These are phyloP conservation scores for Mesocricetus auratus DNA, from an alignment of 2,113 vertebrate species.

Conservation along the genomic window DNA sequence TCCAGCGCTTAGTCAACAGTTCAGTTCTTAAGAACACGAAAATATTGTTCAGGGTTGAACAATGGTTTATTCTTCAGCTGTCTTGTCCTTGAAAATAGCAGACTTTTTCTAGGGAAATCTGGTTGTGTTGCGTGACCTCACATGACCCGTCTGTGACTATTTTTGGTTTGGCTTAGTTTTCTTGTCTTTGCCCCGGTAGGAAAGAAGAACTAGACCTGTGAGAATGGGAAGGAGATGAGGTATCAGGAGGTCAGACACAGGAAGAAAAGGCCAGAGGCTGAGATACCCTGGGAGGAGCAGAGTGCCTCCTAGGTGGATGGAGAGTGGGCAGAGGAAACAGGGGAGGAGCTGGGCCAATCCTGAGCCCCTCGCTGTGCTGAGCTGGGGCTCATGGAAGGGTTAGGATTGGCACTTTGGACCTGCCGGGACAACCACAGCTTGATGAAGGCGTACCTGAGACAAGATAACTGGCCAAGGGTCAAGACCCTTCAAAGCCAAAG, in stretches of 20 bases:
- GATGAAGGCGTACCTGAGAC: too few relatives aligned
- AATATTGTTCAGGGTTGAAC: not conserved
- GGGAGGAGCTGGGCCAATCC: not conserved
- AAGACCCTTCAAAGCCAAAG: too few relatives aligned
- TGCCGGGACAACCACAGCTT: not conserved
- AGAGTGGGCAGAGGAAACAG: too few relatives aligned
- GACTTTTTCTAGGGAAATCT: not conserved
- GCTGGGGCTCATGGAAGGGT: not conserved
- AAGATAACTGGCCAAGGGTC: not conserved
- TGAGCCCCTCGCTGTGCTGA: not conserved
- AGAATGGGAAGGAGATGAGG: not conserved
- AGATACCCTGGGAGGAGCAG: not conserved
- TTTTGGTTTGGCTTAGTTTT: not conserved
- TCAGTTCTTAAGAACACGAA: not conserved
- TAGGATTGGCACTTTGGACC: not conserved
- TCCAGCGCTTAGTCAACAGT: not conserved
- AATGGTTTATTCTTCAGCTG: not conserved
- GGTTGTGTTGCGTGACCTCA: not conserved
- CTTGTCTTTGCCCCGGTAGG: not conserved
- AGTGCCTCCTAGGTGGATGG: not conserved
- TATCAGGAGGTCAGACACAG: not conserved
- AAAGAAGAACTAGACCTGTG: not conserved
- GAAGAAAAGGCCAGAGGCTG: not conserved
- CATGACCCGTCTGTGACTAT: not conserved
- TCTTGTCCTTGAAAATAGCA: slow-evolving; percentile 4